Evolutionary conservation across 2,888 invertebrate genomes (phyloP).

Genomic region (Hipparchia semele): DNA sequence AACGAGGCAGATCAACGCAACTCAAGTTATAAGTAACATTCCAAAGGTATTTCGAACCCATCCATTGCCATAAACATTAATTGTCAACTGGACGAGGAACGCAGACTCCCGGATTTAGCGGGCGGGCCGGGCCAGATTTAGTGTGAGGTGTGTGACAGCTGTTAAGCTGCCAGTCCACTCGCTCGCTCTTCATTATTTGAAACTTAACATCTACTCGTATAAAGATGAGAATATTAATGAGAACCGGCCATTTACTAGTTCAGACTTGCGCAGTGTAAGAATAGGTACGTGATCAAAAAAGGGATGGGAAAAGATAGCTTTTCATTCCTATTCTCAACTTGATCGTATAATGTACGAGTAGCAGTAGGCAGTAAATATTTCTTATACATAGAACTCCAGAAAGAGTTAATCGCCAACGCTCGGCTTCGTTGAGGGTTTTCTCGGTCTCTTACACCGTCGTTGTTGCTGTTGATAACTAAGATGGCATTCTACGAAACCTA

Average conservation of each 20-base stretch:
- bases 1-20: neutral
- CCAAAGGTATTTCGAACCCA: neutral
- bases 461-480: too few species aligned
- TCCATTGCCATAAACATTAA: slow-evolving; percentile 14
- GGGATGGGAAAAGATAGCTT: too few species aligned
- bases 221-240: too few species aligned
- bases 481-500: too few species aligned
- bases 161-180: slow-evolving; percentile 4
- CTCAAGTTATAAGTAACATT: neutral
- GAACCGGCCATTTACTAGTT: neutral
- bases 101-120: slow-evolving; percentile 35
- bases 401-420: too few species aligned
- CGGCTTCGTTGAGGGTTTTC: too few species aligned
- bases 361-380: too few species aligned
- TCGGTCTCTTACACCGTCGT: too few species aligned
- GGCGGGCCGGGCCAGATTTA: slow-evolving; percentile 29
- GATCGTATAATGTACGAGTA: too few species aligned
- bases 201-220: neutral
- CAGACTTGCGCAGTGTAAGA: neutral
- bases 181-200: neutral
- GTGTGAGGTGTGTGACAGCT: slow-evolving; percentile 22
- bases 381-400: too few species aligned
- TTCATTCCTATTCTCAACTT: too few species aligned
- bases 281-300: neutral
- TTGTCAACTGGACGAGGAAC: slow-evolving; percentile 16